Evolutionary conservation across 2,888 invertebrate species (phyloP).

Genomic region (Cryptus viduatorius): DNA sequence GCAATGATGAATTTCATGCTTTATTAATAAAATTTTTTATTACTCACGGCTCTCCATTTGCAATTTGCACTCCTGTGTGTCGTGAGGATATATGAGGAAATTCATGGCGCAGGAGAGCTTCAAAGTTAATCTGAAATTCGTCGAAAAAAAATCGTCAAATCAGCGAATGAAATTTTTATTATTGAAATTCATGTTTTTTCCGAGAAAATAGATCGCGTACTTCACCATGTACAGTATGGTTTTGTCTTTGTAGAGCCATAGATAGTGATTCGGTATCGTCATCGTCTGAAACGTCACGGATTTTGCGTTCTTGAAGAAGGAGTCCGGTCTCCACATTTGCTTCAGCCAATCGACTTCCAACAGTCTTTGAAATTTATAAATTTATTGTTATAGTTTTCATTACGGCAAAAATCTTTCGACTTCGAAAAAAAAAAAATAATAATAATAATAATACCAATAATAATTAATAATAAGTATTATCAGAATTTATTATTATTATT

Average conservation of each 20-base stretch:
- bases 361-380: slow-evolving; percentile 85
- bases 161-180: neutral
- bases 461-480: too few species aligned
- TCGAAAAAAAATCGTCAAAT: slow-evolving; percentile 13
- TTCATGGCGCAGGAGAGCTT: slow-evolving; percentile 97
- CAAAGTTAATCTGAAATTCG: slow-evolving; percentile 89
- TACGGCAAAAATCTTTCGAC: too few species aligned
- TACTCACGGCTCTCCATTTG: slow-evolving; percentile 98
- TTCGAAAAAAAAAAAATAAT: too few species aligned
- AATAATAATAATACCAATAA: neutral
- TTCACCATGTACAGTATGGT: slow-evolving; percentile 95
- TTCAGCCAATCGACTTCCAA: slow-evolving; percentile 96
- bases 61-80: slow-evolving; percentile 96
- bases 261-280: slow-evolving; percentile 97
- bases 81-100: slow-evolving; percentile 97
- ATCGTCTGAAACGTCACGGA: slow-evolving; percentile 97
- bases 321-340: slow-evolving; percentile 97
- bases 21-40: neutral
- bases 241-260: slow-evolving; percentile 95
- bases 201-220: slow-evolving; percentile 82
- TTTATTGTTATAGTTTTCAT: neutral
- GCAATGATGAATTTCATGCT: neutral
- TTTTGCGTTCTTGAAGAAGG: slow-evolving; percentile 97
- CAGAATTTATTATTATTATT: too few species aligned
- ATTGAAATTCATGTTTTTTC: neutral